Evolutionary conservation across 2,888 invertebrate species (phyloP), one percentile per base, ranked within the genome.

Genomic region (Galeopsomyia nigrocyanea): DNA sequence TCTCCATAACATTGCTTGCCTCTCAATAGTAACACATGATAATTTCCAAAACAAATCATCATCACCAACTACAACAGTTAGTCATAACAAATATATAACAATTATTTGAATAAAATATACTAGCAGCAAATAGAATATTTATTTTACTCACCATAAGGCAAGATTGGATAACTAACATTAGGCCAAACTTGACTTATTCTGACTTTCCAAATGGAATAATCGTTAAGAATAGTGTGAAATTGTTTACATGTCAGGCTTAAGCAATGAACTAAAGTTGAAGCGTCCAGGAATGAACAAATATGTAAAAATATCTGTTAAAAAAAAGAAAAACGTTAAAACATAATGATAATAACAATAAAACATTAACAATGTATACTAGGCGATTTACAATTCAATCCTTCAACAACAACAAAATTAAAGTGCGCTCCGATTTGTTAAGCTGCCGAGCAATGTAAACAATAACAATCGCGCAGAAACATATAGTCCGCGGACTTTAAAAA

Each of bases 1-100:
- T 84, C 7, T 84, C 92, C 92, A 92, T 76, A 89, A 86, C 61
- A 87, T 86, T 75, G 84, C 85, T 77, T 90, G 89, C 71, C 88
- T 88, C 80, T 92, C 90, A 81, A 92, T 88, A 75, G 89, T 89
- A 56, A 90, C 87, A 83, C 91, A 92, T 0, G 91, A 87, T 61
- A 87, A 84, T 79, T 88, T 88, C 90, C 90, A 91, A 79, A 89
- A 88, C 19, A 88, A 78, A 70, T 87, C 87, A 65, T 84, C 83
- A 31, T 88, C 86, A 56, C 88, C 86, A 14, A 72, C 84, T 85
- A 53, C n/a, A 39, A 39, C 13, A 39, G 39, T 39, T 39, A 9
- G 1, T 13, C 2, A 10, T 39, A 10, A 39, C 2, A 7, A 39
- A 39, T 39, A 31, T 5, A 31, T 7, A 31, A 7, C 7, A 39